Conservation (phyloP, 2,113 vertebrate genomes). For the Hemibagrus wyckioides region DNA sequence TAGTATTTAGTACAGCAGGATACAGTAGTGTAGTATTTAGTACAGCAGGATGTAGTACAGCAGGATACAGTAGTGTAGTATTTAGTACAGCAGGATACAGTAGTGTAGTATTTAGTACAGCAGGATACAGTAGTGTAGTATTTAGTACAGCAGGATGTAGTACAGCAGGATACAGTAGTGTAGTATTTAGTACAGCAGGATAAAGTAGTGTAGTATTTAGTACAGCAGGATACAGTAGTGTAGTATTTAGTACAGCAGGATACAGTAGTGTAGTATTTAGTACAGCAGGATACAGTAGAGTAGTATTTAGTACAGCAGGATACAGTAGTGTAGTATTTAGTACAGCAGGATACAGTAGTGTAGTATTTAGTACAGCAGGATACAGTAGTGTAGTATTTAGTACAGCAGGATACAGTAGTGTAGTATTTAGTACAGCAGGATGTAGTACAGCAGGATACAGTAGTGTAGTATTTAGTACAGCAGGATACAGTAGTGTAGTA, state of each 20-base stretch:
- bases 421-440: not conserved
- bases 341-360: not conserved
- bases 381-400: not conserved
- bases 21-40: no score
- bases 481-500: not conserved
- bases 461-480: no score
- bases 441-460: no score
- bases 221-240: not conserved
- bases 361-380: not conserved
- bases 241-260: not conserved
- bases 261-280: not conserved
- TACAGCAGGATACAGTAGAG: not conserved
- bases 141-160: not conserved
- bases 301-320: not conserved
- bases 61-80: not conserved
- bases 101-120: not conserved
- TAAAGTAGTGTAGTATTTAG: not conserved
- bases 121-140: not conserved
- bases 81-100: not conserved
- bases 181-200: no score
- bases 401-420: not conserved
- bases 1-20: no score
- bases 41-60: not conserved
- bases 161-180: no score
- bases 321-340: no score